Base-by-base conservation (phyloP, 2,888 invertebrate genomes). In the Cremastinae sp. region DNA sequence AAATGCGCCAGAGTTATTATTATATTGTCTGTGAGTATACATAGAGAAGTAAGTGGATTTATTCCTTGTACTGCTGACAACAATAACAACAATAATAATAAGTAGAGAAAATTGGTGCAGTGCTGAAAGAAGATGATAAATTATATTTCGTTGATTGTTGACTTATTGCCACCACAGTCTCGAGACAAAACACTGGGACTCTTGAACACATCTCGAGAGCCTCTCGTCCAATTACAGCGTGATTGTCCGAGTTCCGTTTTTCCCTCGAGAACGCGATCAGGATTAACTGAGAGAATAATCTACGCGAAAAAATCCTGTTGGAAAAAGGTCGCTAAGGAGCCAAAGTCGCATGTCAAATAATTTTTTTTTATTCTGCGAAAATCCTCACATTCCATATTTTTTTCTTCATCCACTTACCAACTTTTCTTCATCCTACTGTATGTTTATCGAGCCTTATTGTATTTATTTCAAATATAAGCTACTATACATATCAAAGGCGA, bases 141-240 rank as follows among this genome's bases (percentile, higher is more conserved):
- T 64, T 61, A 64, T n/a, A n/a, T 34, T 49, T 5, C 78, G 79
- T 78, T 80, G 84, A 84, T 84, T 81, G 82, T 81, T 74, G 78
- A 79, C 45, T 71, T 64, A 70, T 70, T 62, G 51, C 68, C 41
- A 22, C n/a, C n/a, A n/a, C n/a, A 62, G 68, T 58, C 18, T 45
- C 9, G 43, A 61, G 61, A 56, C 61, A 36, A 9, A 41, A 41
- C 16, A 12, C 12, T 20, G 41, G 22, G 69, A 34, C 22, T 74
- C 81, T 83, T 80, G 80, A 82, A 78, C 72, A 75, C 74, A 81
- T 79, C 80, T 82, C 80, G 76, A 85, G 84, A 78, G 83, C 72
- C 86, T 84, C 86, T 87, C 78, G 87, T 85, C 87, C 87, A 87
- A 87, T 87, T 87, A 86, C 82, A 79, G 80, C 70, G 82, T 83